phyloP scores from a whole-genome alignment of 2,888 invertebrate genomes.

The Anoplius nigerrimus region DNA sequence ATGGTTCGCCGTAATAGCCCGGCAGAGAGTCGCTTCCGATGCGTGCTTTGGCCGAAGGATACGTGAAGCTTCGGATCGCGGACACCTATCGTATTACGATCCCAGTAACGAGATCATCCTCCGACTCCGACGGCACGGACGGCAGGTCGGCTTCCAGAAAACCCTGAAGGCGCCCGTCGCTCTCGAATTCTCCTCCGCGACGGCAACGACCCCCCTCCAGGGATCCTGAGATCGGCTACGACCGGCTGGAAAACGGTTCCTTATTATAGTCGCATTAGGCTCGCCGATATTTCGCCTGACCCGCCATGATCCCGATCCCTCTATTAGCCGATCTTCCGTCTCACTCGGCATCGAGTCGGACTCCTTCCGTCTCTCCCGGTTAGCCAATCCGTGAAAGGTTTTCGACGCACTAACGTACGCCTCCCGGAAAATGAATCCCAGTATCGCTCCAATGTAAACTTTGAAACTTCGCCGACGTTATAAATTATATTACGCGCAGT shows the following conservation, averaged over 20 bases:
- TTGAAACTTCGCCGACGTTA: too few species aligned
- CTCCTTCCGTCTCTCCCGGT: neutral
- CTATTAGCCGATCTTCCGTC: constrained; percentile 34
- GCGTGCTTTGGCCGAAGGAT: too few species aligned
- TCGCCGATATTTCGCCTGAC: constrained; percentile 32
- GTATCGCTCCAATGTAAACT: too few species aligned
- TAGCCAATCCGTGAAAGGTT: constrained; percentile 32
- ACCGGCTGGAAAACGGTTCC: constrained; percentile 49
- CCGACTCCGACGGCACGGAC: neutral
- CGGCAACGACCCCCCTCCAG: constrained; percentile 45
- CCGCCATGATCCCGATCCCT: constrained; percentile 30
- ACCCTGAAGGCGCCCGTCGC: constrained; percentile 23
- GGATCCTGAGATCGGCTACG: constrained; percentile 15
- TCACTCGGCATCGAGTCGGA: constrained; percentile 6
- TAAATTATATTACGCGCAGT: too few species aligned
- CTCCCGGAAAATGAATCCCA: too few species aligned
- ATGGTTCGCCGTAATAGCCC: too few species aligned
- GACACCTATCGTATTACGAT: constrained; percentile 56
- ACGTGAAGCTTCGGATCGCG: constrained; percentile 43
- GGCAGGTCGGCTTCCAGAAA: constrained; percentile 35
- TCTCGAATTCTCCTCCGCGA: constrained; percentile 22
- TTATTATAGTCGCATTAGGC: constrained; percentile 60
- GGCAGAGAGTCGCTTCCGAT: too few species aligned
- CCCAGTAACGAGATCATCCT: constrained; percentile 59
- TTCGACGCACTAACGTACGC: neutral